These are phyloP conservation scores for Acleris literana DNA, from an alignment of 2,888 invertebrate species.

Conservation along the genomic window DNA sequence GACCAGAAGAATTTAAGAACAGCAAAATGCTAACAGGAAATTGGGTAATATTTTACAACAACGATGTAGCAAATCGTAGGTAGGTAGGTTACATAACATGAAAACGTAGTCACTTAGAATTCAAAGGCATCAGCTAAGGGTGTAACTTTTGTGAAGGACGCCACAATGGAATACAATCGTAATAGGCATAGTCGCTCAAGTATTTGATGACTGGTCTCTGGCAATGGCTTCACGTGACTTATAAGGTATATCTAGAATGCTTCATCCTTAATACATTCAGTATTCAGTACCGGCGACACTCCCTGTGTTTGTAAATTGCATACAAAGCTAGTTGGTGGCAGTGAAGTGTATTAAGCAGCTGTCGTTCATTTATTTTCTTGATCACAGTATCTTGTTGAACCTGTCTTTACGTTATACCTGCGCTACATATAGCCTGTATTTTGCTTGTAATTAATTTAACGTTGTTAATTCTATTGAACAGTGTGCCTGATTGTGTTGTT, in stretches of 20 bases:
- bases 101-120: no score
- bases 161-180: no score
- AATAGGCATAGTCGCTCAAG: not conserved
- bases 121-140: no score
- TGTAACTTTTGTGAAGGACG: no score
- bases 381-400: constrained; percentile 7
- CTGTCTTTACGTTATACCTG: constrained; percentile 1
- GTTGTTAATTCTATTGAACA: constrained; percentile 12
- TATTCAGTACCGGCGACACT: not conserved
- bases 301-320: not conserved
- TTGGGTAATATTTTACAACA: no score
- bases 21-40: no score
- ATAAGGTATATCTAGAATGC: constrained; percentile 18
- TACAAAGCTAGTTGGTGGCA: not conserved
- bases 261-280: not conserved
- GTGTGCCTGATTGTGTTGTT: constrained; percentile 5
- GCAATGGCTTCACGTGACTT: not conserved
- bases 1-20: no score
- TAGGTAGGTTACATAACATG: no score
- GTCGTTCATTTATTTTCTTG: constrained; percentile 9
- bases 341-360: not conserved
- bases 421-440: constrained; percentile 5
- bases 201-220: not conserved
- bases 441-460: constrained; percentile 10
- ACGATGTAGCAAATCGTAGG: no score